phyloP scores from a whole-genome alignment of 2,888 invertebrate species.

The Drosophila kambysellisi region DNA sequence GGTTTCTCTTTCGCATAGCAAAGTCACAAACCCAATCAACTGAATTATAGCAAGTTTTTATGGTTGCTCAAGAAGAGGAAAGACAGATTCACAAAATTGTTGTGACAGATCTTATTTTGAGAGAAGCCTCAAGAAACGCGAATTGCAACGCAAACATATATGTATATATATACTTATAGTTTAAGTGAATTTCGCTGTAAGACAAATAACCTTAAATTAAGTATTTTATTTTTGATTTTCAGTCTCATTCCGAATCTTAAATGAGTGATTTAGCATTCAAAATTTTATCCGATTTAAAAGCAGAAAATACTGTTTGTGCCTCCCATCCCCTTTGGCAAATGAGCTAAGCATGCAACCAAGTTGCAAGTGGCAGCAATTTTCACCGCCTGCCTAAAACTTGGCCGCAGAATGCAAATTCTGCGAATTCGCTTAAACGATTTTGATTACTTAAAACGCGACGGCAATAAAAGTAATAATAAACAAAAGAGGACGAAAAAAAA shows the following conservation, averaged over 20 bases:
- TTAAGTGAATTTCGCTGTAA: background rate
- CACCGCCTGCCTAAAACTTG: constrained; percentile 47
- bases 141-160: background rate
- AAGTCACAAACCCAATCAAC: constrained; percentile 31
- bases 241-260: background rate
- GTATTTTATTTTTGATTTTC: background rate
- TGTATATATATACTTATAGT: background rate
- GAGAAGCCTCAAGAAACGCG: background rate
- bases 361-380: constrained; percentile 25
- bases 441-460: constrained; percentile 69
- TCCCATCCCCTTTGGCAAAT: constrained; percentile 8
- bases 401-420: constrained; percentile 69
- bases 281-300: background rate
- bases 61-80: constrained; percentile 4
- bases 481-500: constrained; percentile 19
- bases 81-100: background rate
- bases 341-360: constrained; percentile 39
- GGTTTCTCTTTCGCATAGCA: constrained; percentile 18
- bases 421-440: constrained; percentile 75
- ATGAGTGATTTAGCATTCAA: background rate
- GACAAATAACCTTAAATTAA: background rate
- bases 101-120: background rate
- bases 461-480: constrained; percentile 57
- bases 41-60: constrained; percentile 44
- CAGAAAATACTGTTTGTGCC: background rate